Percentiles rank a stretch among this genome's conserved stretches.
These are phyloP conservation scores for Lathronympha strigana DNA, from an alignment of 2,888 invertebrate species.

Conservation along the genomic window DNA sequence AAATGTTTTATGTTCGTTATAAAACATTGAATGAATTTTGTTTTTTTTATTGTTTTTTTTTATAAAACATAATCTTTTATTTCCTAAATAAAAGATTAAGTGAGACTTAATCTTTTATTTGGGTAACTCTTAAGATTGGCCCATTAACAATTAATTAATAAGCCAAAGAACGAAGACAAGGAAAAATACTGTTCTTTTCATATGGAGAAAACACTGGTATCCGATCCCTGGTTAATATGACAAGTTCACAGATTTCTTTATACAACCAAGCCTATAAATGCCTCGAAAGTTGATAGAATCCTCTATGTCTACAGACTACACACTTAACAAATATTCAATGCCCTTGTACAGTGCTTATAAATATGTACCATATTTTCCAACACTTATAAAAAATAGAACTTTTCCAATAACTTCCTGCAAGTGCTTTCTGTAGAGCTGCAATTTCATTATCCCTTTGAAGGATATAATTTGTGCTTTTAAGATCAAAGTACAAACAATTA, in stretches of 20 bases:
- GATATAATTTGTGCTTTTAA: constrained; percentile 34
- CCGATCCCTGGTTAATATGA: no score
- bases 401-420: constrained; percentile 17
- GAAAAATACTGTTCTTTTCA: no score
- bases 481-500: neutral
- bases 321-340: neutral
- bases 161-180: no score
- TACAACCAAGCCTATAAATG: neutral
- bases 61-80: no score
- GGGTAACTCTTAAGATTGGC: no score
- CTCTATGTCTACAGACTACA: neutral
- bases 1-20: no score
- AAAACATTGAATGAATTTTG: no score
- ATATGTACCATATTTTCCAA: constrained; percentile 17
- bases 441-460: constrained; percentile 31
- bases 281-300: constrained; percentile 1
- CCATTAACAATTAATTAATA: no score
- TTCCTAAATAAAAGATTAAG: no score
- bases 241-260: neutral
- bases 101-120: no score
- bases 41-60: no score
- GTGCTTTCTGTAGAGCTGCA: constrained; percentile 16
- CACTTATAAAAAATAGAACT: constrained; percentile 34
- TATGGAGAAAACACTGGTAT: no score
- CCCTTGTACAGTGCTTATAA: neutral